Evolutionary conservation across 1,140 invertebrate genomes (phyloP).

Genomic region (Lepidotrigona ventralis): DNA sequence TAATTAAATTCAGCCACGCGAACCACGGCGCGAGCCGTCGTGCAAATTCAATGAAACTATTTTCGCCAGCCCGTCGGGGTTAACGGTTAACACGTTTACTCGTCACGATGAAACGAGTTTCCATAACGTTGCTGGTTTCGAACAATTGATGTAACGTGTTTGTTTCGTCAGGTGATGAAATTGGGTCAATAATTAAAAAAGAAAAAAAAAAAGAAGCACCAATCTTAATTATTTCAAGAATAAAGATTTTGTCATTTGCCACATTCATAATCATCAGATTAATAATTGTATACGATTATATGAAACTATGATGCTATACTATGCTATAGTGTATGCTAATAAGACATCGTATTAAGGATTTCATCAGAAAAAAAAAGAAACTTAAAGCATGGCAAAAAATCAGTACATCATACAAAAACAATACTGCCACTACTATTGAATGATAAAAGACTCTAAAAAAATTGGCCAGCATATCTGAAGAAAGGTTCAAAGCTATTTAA

Average conservation of each 20-base stretch:
- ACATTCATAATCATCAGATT: not conserved
- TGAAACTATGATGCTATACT: too few relatives aligned
- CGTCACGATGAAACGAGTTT: not conserved
- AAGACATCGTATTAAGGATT: too few relatives aligned
- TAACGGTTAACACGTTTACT: not conserved
- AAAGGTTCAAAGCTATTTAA: too few relatives aligned
- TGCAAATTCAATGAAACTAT: conserved; percentile 51
- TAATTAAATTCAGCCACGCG: conserved; percentile 44
- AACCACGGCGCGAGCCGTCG: conserved; percentile 24
- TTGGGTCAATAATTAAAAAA: not conserved
- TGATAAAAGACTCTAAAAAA: too few relatives aligned
- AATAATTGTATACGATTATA: too few relatives aligned
- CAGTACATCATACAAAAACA: too few relatives aligned
- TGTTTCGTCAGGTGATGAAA: not conserved
- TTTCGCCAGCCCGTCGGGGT: not conserved
- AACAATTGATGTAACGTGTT: not conserved
- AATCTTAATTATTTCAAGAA: not conserved
- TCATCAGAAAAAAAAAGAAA: too few relatives aligned
- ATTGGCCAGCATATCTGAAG: too few relatives aligned
- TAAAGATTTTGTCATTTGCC: not conserved
- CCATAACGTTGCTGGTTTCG: not conserved
- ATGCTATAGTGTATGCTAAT: too few relatives aligned
- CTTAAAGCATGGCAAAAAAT: too few relatives aligned
- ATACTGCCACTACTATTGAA: too few relatives aligned
- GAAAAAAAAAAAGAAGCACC: not conserved